Conservation (phyloP, 2,888 invertebrate genomes). For the Erebia aethiops region DNA sequence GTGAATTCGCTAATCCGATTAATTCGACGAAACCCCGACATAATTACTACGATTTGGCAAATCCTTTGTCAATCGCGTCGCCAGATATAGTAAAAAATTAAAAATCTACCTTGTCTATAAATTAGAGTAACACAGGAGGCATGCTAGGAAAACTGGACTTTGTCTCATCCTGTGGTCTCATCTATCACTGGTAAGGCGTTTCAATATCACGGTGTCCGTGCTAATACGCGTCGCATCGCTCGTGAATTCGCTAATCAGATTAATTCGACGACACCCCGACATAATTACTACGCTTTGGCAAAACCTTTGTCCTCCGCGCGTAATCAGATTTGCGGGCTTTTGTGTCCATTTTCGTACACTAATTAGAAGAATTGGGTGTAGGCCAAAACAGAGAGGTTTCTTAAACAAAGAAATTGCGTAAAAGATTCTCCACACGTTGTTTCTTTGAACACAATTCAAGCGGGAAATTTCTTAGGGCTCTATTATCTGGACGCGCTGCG, state of each 20-base stretch:
- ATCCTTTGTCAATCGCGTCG: no score
- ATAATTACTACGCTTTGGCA: slow-evolving; percentile 40
- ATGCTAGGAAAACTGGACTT: not conserved
- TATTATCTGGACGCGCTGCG: no score
- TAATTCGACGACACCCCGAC: slow-evolving; percentile 39
- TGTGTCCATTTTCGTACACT: slow-evolving; percentile 15
- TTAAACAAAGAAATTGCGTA: not conserved
- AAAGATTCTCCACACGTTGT: not conserved
- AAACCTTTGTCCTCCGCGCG: slow-evolving; percentile 34
- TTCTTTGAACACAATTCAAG: not conserved
- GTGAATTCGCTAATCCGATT: no score
- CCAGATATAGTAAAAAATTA: no score
- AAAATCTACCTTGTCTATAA: no score
- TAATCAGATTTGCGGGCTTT: slow-evolving; percentile 35
- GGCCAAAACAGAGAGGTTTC: not conserved
- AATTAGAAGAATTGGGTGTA: slow-evolving; percentile 18
- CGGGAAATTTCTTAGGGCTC: no score
- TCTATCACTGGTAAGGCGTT: not conserved
- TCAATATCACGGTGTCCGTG: not conserved
- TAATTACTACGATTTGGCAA: no score
- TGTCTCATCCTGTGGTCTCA: not conserved
- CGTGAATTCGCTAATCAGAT: slow-evolving; percentile 40
- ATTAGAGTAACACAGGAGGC: no score
- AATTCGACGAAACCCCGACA: no score
- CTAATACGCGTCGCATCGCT: slow-evolving; percentile 28